Evolutionary conservation across 2,888 invertebrate genomes (phyloP), one percentile per base, ranked within the genome.

Genomic region (Harpalus rufipes): DNA sequence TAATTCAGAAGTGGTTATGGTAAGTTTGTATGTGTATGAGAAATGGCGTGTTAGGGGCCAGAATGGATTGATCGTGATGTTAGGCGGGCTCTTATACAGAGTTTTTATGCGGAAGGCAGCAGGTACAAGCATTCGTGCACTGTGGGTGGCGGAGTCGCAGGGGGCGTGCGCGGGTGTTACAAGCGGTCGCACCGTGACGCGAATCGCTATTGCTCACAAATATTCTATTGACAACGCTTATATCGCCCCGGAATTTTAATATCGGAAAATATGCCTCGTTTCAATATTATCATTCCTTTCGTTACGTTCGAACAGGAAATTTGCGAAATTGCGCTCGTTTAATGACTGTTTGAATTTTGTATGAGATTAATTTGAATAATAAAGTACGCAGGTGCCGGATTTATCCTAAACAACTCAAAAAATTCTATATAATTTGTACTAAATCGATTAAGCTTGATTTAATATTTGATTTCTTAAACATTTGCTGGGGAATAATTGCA

Each of bases 151-250:
- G 25, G 16, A 12, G 14, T 32, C 68, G 7, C n/a, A 41, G n/a
- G 63, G 25, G 32, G 39, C 68, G 41, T 14, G 68, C 14, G 32
- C 18, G 16, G 32, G 56, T 58, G 83, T 85, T 83, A 85, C 85
- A 85, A 82, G 84, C 82, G 78, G 56, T 18, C 58, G 65, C 14
- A 76, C 63, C 86, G 86, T 86, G 86, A 85, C 86, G 72, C 12
- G 86, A 85, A 86, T 86, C 68, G 68, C 65, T 81, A 86, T 86
- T 21, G 83, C 76, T 80, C 59, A 72, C 80, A 81, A 86, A 86
- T 83, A 86, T 85, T 86, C 86, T 85, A 86, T 86, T 86, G 86
- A 86, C 86, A 86, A 86, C 81, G 86, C 82, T 80, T 85, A 85
- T 80, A 80, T 68, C 72, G 85, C 58, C 51, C n/a, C 58, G 80